Evolutionary conservation across 2,113 vertebrate genomes (phyloP), one percentile per base, ranked within the genome.

Genomic region (Mormyrus lacerda): DNA sequence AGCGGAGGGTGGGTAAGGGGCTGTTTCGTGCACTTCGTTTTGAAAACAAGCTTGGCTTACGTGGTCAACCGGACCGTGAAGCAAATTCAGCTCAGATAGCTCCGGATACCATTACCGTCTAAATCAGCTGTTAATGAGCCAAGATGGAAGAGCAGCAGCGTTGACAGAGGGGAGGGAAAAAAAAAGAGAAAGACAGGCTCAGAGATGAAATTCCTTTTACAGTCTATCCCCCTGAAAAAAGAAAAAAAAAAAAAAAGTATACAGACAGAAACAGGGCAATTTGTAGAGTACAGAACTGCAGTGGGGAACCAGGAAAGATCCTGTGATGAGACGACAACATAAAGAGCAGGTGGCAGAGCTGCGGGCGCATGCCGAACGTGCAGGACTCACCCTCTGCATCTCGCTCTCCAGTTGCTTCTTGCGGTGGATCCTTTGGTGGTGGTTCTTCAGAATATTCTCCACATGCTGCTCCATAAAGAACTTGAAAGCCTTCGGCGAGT

Each of bases 391-490:
- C 97, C 98, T 94, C 92, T 98, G 97, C 98, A 99, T 99, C 95
- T 99, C 98, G 27, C 97, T 98, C 93, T 99, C 98, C 89, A 99
- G 95, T 89, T 99, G 98, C 89, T 99, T 99, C 92, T 98, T 98
- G 91, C 98, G 96, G 69, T 97, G 96, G n/a, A 98, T 96, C 88
- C 98, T 95, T 91, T 97, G 96, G 91, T 99, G 98, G 89, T 99
- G 97, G 90, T 98, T 99, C 94, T 99, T 99, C 1, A 99, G 95
- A 90, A 99, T 97, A 89, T 99, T 99, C 94, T 99, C 98, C 91
- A 99, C 98, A 0, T 99, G 98, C 73, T 99, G 98, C 90, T 99
- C 98, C 98, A 99, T 99, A 88, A 98, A 99, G 93, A 99, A 99
- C 93, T 99, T 99, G 93, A 99, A 99, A n/a, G 98, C 98, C 92